These are phyloP conservation scores for Mastigias papua DNA, from an alignment of 30 jellyfish, hydroid and myxozoan genomes.

Conservation along the genomic window DNA sequence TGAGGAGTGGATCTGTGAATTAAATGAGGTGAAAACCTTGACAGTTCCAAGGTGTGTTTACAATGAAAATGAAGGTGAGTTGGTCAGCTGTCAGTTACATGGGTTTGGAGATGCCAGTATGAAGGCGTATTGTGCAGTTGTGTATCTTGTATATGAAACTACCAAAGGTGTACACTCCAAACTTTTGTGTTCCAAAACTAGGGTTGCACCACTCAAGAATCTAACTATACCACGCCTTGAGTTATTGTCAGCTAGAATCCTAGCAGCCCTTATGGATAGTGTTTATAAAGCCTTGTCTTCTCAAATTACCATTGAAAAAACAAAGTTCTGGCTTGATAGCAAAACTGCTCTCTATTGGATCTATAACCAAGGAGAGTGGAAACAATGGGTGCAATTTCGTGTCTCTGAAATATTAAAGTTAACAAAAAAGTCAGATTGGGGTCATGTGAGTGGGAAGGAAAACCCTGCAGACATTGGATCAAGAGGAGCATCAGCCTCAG, in stretches of 20 bases:
- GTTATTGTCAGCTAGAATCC: slow-evolving; percentile 22
- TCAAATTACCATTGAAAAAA: neutral
- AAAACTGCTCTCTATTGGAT: too few species aligned
- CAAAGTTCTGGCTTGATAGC: slow-evolving; percentile 11
- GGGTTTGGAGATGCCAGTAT: slow-evolving; percentile 74
- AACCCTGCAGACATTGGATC: too few species aligned
- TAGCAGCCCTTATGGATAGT: neutral
- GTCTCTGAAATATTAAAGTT: slow-evolving; percentile 24
- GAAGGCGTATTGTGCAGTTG: slow-evolving; percentile 61
- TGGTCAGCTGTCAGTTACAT: slow-evolving; percentile 41
- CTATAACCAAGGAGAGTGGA: too few species aligned
- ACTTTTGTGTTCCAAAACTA: slow-evolving; percentile 40
- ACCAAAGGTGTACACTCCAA: slow-evolving; percentile 8
- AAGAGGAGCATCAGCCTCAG: slow-evolving; percentile 8
- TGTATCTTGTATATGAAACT: slow-evolving; percentile 30
- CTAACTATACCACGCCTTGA: slow-evolving; percentile 19
- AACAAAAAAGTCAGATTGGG: slow-evolving; percentile 7
- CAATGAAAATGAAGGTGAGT: slow-evolving; percentile 35
- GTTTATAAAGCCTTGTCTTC: slow-evolving; percentile 2
- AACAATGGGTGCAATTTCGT: too few species aligned
- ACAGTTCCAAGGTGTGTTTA: slow-evolving; percentile 29
- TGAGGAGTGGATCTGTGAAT: slow-evolving; percentile 24
- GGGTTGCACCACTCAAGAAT: slow-evolving; percentile 41
- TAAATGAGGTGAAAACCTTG: slow-evolving; percentile 4
- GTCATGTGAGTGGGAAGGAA: slow-evolving; percentile 37